Evolutionary conservation across 1,140 invertebrate genomes (phyloP), one percentile per base, ranked within the genome.

Genomic region (Drosophila ohnishii): DNA sequence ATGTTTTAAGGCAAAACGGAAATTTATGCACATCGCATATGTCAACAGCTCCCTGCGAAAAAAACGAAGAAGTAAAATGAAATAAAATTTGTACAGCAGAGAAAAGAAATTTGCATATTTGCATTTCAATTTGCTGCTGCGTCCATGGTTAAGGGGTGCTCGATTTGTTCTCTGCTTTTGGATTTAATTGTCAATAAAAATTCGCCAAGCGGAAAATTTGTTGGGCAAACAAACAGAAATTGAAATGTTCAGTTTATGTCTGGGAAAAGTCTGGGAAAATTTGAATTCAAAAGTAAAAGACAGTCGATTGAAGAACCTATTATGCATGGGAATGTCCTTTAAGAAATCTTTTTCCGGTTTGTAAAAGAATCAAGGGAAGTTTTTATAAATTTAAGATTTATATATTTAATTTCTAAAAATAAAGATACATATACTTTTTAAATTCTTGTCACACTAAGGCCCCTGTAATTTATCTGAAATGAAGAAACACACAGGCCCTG

Each of bases 161-260:
- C 53, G 59, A 40, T 63, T 59, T 64, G 56, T 76, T 72, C 78
- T 76, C 47, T 70, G 53, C 64, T 77, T 63, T 78, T 42, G 61
- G 72, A 90, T 85, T 89, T 90, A 90, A 90, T 90, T 88, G 89
- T 86, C 89, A 90, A 90, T 90, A 90, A 90, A 90, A 90, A 86
- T 90, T 80, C 80, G 88, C 89, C 72, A 83, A 74, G 89, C 89
- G 89, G 89, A 89, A 90, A 90, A 90, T 90, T 90, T 90, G 85
- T 90, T 90, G 76, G 81, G 78, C 89, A 90, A 90, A 90, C 89
- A 90, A 80, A 75, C 76, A 78, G 82, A 82, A 90, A 90, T 87
- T 87, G 78, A 75, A 80, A 86, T 75, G 67, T 62, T 77, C 44
- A 50, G 73, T 42, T 65, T 44, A 40, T 64, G 78, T 75, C 72